Evolutionary conservation across 2,113 vertebrate genomes (phyloP).

Genomic region (Neotoma lepida): DNA sequence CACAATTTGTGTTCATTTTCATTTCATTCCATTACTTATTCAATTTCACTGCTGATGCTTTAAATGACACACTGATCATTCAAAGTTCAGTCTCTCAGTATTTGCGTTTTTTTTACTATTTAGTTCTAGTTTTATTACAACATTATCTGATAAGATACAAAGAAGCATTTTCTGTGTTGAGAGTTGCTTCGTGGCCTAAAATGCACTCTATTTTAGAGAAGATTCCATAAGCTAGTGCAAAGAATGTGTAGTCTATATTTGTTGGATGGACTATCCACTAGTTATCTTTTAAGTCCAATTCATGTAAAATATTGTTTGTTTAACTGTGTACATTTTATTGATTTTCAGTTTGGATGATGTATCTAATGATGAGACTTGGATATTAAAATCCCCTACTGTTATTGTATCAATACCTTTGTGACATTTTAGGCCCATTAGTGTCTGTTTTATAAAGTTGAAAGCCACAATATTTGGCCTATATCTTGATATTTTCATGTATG

Average conservation of each 20-base stretch:
- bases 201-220: background rate
- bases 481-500: background rate
- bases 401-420: background rate
- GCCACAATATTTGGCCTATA: background rate
- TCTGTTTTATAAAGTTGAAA: background rate
- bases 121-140: background rate
- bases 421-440: background rate
- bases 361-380: background rate
- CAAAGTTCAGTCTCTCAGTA: background rate
- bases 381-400: background rate
- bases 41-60: background rate
- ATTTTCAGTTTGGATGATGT: background rate
- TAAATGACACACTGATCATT: background rate
- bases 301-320: too few relatives aligned
- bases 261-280: background rate
- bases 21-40: background rate
- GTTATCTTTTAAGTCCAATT: background rate
- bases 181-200: background rate
- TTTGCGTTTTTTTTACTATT: background rate
- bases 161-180: background rate
- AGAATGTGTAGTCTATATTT: background rate
- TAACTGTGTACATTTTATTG: background rate
- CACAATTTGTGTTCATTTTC: background rate
- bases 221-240: background rate
- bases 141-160: background rate